These are phyloP conservation scores for Papilio aristodemus DNA, from an alignment of 1,140 invertebrate genomes.

Conservation along the genomic window DNA sequence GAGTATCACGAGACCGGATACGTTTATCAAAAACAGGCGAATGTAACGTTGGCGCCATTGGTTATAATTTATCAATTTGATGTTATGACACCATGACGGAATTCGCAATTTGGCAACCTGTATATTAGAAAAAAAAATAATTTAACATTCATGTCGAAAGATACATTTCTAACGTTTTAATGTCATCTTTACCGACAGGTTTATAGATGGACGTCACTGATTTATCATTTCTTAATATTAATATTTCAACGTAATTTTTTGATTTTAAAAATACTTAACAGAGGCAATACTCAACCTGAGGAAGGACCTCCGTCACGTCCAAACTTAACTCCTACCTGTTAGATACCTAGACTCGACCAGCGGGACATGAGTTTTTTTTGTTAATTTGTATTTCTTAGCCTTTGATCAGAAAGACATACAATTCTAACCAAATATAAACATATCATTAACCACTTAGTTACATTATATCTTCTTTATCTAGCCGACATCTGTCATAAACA, in stretches of 20 bases:
- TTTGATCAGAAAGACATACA: too few relatives aligned
- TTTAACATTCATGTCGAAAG: background rate
- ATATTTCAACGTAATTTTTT: too few relatives aligned
- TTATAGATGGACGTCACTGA: too few relatives aligned
- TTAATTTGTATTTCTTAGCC: too few relatives aligned
- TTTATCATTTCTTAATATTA: too few relatives aligned
- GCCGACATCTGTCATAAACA: conserved; percentile 29
- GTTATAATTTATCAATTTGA: conserved; percentile 13
- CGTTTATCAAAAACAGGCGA: conserved; percentile 16
- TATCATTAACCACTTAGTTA: background rate
- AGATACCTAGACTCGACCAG: too few relatives aligned
- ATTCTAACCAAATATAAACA: background rate
- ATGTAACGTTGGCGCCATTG: background rate
- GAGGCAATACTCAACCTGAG: too few relatives aligned
- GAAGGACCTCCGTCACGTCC: too few relatives aligned
- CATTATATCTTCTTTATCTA: conserved; percentile 18
- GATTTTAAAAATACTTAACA: too few relatives aligned
- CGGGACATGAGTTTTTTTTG: too few relatives aligned
- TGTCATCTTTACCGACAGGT: conserved; percentile 6
- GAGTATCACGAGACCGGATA: conserved; percentile 24
- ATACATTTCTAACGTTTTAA: background rate
- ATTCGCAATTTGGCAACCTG: conserved; percentile 19
- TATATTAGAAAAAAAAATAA: background rate
- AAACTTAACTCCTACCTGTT: too few relatives aligned
- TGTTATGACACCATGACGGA: background rate